phyloP scores from a whole-genome alignment of 1,140 invertebrate genomes.

The Brachystomella parvula region DNA sequence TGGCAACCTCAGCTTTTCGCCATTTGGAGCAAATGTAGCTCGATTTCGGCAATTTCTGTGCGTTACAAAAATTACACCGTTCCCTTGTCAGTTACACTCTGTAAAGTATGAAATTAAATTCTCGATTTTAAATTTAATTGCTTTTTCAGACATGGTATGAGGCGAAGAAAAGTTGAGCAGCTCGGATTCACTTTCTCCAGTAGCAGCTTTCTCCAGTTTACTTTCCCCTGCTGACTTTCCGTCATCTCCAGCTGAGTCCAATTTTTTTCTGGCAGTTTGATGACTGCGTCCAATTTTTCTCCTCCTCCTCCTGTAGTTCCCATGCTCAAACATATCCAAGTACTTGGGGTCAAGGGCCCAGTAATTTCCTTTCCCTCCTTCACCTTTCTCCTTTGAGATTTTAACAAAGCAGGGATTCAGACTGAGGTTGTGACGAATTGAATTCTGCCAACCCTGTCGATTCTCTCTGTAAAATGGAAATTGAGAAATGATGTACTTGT shows the following conservation, averaged over 20 bases:
- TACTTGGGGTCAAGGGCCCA: conserved; percentile 94
- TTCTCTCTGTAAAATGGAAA: conserved; percentile 98
- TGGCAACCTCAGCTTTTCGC: not conserved
- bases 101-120: no score
- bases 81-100: no score
- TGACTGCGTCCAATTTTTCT: conserved; percentile 68
- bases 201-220: not conserved
- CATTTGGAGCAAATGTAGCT: not conserved
- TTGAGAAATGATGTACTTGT: conserved; percentile 91
- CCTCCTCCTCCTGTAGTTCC: conserved; percentile 77
- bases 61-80: not conserved
- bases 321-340: conserved; percentile 98
- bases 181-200: not conserved
- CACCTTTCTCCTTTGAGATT: conserved; percentile 79
- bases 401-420: conserved; percentile 86
- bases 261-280: not conserved
- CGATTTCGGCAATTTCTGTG: no score
- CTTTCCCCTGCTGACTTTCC: not conserved
- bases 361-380: conserved; percentile 91
- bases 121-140: conserved; percentile 30
- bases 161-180: not conserved
- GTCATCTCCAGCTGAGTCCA: not conserved
- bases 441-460: conserved; percentile 57
- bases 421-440: conserved; percentile 35
- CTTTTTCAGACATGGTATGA: conserved; percentile 1